A percentile compares a stretch with the other conserved stretches of the same genome.
These are phyloP conservation scores for Tetropium fuscum DNA, from an alignment of 2,888 invertebrate genomes.

Conservation along the genomic window DNA sequence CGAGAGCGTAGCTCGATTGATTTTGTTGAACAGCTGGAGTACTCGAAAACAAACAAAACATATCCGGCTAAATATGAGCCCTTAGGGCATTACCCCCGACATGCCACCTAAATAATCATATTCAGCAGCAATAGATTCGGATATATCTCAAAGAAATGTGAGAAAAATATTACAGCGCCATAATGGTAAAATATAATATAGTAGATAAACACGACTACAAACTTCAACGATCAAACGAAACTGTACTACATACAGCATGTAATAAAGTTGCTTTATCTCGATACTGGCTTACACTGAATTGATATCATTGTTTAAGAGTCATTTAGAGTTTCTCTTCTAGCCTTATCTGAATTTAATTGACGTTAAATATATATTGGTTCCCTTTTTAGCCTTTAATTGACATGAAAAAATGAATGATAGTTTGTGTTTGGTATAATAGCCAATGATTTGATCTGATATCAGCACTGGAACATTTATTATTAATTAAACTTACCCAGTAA, in stretches of 20 bases:
- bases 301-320: slow-evolving; percentile 23
- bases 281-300: slow-evolving; percentile 15
- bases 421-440: slow-evolving; percentile 22
- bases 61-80: no score
- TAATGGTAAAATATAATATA: not conserved
- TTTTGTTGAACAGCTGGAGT: no score
- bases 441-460: slow-evolving; percentile 13
- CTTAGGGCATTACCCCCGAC: no score
- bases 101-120: no score
- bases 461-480: slow-evolving; percentile 7
- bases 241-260: slow-evolving; percentile 7
- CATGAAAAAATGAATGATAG: slow-evolving; percentile 30
- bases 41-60: no score
- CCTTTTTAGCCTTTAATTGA: slow-evolving; percentile 31
- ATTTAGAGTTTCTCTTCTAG: slow-evolving; percentile 28
- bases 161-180: not conserved
- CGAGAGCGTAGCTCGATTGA: no score
- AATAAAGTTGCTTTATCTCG: slow-evolving; percentile 16
- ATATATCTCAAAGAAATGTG: not conserved
- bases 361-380: slow-evolving; percentile 28
- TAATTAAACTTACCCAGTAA: not conserved
- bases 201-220: not conserved
- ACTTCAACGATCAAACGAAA: slow-evolving; percentile 7
- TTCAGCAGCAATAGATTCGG: not conserved
- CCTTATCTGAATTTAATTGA: slow-evolving; percentile 31